Percentiles rank a stretch among this genome's conserved stretches.
Conservation (phyloP, 2,113 vertebrate genomes). For the Glaucomys volans region DNA sequence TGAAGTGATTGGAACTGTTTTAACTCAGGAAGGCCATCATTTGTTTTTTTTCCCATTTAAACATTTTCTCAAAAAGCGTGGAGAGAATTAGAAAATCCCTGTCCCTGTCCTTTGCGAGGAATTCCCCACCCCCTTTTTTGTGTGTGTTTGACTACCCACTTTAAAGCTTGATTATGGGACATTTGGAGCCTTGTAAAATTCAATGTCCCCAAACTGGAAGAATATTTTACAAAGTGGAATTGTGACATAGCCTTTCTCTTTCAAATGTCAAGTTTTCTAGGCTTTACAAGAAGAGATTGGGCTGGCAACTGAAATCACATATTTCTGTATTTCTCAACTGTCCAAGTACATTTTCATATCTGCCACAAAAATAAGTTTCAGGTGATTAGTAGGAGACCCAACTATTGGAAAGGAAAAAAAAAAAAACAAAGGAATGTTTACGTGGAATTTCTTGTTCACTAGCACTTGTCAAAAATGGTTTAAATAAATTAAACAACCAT, state of each 20-base stretch:
- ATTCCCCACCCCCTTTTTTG: not conserved
- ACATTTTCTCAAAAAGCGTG: constrained; percentile 85
- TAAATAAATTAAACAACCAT: not conserved
- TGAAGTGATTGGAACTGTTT: constrained; percentile 85
- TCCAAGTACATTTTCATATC: constrained; percentile 56
- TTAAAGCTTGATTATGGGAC: constrained; percentile 79
- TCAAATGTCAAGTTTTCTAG: constrained; percentile 68
- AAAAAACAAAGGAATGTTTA: not conserved
- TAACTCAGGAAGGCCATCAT: constrained; percentile 87
- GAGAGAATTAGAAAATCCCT: constrained; percentile 83
- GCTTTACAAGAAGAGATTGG: constrained; percentile 73
- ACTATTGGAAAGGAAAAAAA: not conserved
- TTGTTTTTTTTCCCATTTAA: constrained; percentile 78
- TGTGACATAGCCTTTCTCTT: constrained; percentile 57
- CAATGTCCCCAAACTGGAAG: constrained; percentile 61
- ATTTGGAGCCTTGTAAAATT: constrained; percentile 79
- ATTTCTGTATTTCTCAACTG: constrained; percentile 48
- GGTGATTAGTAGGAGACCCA: constrained; percentile 15
- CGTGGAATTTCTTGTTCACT: constrained; percentile 24
- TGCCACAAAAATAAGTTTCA: constrained; percentile 40
- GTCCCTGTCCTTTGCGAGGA: constrained; percentile 79
- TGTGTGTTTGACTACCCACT: constrained; percentile 77
- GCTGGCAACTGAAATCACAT: constrained; percentile 24
- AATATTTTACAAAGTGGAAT: constrained; percentile 66
- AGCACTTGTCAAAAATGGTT: not conserved